Evolutionary conservation across 1,140 invertebrate species (phyloP).

Genomic region (Mactra quadrangularis): DNA sequence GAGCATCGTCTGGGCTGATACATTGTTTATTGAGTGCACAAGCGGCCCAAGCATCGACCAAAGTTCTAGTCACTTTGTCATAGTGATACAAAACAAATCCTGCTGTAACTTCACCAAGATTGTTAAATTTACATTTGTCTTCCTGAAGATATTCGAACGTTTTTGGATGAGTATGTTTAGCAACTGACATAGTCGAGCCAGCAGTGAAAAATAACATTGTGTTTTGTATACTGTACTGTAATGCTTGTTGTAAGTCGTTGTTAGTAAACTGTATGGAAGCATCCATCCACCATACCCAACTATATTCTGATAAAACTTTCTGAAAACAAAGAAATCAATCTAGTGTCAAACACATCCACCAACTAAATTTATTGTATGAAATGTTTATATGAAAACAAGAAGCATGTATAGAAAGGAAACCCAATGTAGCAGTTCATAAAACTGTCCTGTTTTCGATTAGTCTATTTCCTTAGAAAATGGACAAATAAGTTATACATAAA

Average conservation of each 20-base stretch:
- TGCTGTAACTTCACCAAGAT: constrained; percentile 31
- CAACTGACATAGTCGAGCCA: neutral
- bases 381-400: no score
- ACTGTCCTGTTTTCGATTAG: no score
- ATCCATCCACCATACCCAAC: constrained; percentile 52
- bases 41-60: constrained; percentile 20
- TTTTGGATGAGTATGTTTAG: constrained; percentile 13
- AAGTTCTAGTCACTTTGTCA: constrained; percentile 23
- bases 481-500: no score
- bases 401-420: no score
- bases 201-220: constrained; percentile 12
- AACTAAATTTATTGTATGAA: no score
- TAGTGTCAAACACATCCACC: no score
- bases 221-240: constrained; percentile 14
- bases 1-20: constrained; percentile 12
- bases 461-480: no score
- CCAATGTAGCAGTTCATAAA: no score
- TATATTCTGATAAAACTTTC: no score
- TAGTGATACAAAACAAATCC: constrained; percentile 22
- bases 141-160: constrained; percentile 28
- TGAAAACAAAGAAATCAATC: no score
- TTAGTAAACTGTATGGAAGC: constrained; percentile 5
- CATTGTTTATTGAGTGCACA: constrained; percentile 27
- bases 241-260: neutral
- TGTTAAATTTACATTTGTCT: constrained; percentile 26